Evolutionary conservation across 1,140 invertebrate species (phyloP), one percentile per base, ranked within the genome.

Genomic region (Orius insidiosus): DNA sequence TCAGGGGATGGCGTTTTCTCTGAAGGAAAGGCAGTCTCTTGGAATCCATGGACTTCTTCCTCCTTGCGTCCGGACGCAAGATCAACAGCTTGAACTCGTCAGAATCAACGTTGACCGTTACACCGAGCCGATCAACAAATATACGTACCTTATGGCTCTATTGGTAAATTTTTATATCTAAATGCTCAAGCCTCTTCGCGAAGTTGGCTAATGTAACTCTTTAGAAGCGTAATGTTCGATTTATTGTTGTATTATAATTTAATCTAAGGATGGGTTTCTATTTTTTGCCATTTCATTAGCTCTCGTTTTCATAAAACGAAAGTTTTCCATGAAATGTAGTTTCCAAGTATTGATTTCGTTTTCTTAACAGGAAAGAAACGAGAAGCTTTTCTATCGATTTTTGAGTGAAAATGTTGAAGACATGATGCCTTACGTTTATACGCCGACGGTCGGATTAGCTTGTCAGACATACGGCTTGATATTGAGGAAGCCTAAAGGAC

Each of bases 391-490:
- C 61, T 98, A 89, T 61, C 74, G 85, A n/a, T 72, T 97, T 32
- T 63, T 98, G 1, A 69, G 72, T 7, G 82, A 93, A 49, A 79
- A 98, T 59, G 80, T 94, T 1, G 78, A 88, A 34, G 72, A 80
- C 35, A 76, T 90, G 69, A 90, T 85, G 76, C 79, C 80, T 1
- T 76, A 93, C 40, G 86, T 95, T 2, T 95, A 97, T 60, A 93
- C 86, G 0, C 89, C 90, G 0, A 93, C 86, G 0, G 88, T 93
- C 0, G 87, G 92, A 10, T 67, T 87, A 15, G 92, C 90, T 2
- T 98, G 93, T 67, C 88, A 94, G 64, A 86, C 93, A 59, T 97
- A 87, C 63, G 93, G 93, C n/a, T 68, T 88, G 11, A 80, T 95
- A 44, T 96, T 87, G 63, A 72, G 87, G 30, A 70, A 88, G 58